Conservation (phyloP, 2,797 vertebrate species). For the Aeoliscus strigatus region DNA sequence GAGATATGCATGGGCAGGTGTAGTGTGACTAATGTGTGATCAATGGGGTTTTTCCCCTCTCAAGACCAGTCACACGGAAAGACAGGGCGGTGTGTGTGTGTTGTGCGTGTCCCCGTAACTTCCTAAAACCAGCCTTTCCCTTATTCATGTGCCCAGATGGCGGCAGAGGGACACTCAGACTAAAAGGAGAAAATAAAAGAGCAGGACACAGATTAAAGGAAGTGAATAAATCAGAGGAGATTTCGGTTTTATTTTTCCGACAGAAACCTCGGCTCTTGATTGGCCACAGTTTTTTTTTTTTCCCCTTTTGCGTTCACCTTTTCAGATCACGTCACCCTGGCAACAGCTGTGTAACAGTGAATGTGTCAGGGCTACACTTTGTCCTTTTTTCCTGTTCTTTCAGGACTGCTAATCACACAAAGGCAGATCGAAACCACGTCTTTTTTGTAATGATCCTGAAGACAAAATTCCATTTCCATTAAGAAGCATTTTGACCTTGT, state of each 20-base stretch:
- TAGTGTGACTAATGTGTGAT: constrained; percentile 63
- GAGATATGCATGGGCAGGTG: constrained; percentile 57
- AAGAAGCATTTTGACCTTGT: constrained; percentile 35
- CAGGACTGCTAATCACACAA: too few relatives aligned
- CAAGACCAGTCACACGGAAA: constrained; percentile 35
- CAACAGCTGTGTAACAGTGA: constrained; percentile 32
- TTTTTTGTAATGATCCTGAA: constrained; percentile 7
- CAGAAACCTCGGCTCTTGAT: constrained; percentile 47
- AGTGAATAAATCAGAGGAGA: constrained; percentile 48
- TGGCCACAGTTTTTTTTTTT: constrained; percentile 15
- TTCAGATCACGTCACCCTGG: constrained; percentile 52
- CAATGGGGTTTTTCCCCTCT: constrained; percentile 38
- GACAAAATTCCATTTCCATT: constrained; percentile 29
- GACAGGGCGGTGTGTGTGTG: not conserved
- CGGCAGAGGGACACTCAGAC: constrained; percentile 25
- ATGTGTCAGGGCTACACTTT: constrained; percentile 20
- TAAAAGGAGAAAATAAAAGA: constrained; percentile 41
- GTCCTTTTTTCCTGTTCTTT: constrained; percentile 1
- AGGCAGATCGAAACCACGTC: too few relatives aligned
- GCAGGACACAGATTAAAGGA: constrained; percentile 53
- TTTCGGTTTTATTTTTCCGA: constrained; percentile 51
- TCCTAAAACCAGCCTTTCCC: constrained; percentile 53
- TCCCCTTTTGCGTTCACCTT: constrained; percentile 12
- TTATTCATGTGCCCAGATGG: constrained; percentile 43
- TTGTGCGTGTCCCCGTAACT: constrained; percentile 4